These are phyloP conservation scores for Apus apus DNA, from an alignment of 2,113 vertebrate species.

Conservation along the genomic window DNA sequence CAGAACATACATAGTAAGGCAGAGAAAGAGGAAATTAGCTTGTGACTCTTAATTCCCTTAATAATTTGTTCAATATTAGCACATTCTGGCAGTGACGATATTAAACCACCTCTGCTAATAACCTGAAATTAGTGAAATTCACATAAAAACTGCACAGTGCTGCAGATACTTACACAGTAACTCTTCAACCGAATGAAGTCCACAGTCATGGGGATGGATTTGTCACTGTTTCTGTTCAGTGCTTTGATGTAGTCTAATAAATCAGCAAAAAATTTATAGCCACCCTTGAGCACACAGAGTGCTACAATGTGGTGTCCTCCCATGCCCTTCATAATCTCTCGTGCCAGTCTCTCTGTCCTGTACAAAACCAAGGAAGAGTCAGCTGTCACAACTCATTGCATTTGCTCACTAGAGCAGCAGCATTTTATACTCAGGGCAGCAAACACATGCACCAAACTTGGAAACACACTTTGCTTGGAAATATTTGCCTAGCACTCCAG, in stretches of 20 bases:
- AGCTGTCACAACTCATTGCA: background rate
- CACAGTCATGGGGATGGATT: constrained; percentile 97
- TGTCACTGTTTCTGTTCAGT: constrained; percentile 96
- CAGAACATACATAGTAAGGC: background rate
- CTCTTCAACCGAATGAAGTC: constrained; percentile 99
- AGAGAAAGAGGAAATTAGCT: background rate
- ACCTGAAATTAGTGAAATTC: background rate
- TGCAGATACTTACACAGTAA: constrained; percentile 89
- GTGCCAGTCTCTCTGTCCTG: constrained; percentile 95
- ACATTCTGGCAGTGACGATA: background rate
- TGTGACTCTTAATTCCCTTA: background rate
- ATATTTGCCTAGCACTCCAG: background rate
- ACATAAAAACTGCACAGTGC: background rate
- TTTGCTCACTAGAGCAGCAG: background rate
- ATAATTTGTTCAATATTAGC: background rate
- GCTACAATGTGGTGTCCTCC: constrained; percentile 97
- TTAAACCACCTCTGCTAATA: background rate
- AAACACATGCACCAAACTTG: background rate
- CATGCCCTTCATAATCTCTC: constrained; percentile 98
- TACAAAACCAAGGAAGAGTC: constrained; percentile 15
- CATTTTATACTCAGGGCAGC: background rate
- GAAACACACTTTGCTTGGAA: background rate
- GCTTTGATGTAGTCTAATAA: constrained; percentile 98
- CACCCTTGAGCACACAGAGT: constrained; percentile 97
- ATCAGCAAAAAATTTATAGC: constrained; percentile 99